Evolutionary conservation across 2,113 vertebrate genomes (phyloP).

Genomic region (Mastomys natalensis): DNA sequence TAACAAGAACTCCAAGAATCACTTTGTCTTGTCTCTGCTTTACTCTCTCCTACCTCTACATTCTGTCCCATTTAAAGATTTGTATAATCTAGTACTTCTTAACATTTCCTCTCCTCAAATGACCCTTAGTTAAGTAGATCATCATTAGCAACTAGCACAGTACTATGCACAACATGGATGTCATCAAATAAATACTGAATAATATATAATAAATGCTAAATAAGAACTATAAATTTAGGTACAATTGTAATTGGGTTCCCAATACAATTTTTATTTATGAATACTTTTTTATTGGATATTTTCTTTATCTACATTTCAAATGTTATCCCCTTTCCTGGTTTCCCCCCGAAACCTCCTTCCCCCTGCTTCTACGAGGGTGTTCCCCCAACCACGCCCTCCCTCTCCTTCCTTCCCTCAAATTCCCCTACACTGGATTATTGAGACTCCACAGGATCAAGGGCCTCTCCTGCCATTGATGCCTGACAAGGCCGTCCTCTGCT

Average conservation of each 20-base stretch:
- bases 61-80: background rate
- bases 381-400: no score
- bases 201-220: background rate
- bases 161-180: background rate
- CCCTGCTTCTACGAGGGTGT: no score
- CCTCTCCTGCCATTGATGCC: no score
- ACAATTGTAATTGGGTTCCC: background rate
- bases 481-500: no score
- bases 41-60: background rate
- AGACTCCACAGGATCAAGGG: no score
- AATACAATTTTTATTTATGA: background rate
- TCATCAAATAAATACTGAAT: constrained; percentile 30
- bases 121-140: background rate
- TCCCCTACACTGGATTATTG: no score
- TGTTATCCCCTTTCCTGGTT: no score
- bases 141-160: background rate
- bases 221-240: background rate
- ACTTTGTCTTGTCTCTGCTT: background rate
- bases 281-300: no score
- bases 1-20: background rate
- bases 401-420: no score
- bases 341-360: no score
- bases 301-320: no score
- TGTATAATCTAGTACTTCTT: background rate
- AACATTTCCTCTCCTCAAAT: background rate